Evolutionary conservation across 2,888 invertebrate genomes (phyloP).

Genomic region (Stenodema calcarata): DNA sequence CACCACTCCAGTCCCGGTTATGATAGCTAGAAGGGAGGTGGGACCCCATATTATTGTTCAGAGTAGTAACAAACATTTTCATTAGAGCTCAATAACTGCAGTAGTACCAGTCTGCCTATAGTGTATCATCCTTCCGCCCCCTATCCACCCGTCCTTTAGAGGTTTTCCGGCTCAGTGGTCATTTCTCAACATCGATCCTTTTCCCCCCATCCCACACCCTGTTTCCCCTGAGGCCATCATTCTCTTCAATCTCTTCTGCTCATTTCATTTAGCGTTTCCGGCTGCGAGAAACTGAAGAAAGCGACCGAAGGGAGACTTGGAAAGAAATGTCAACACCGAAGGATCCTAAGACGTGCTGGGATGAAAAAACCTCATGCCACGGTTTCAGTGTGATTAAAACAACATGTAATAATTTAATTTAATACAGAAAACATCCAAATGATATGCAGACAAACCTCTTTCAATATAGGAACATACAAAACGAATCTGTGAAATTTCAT

Average conservation of each 20-base stretch:
- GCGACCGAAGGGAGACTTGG: background rate
- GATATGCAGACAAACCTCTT: no score
- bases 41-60: slow-evolving; percentile 9
- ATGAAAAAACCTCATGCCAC: no score
- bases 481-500: no score
- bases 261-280: background rate
- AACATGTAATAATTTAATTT: no score
- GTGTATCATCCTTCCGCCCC: background rate
- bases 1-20: background rate
- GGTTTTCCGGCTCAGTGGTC: background rate
- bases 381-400: no score
- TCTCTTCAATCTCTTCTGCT: background rate
- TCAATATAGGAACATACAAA: no score
- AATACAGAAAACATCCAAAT: no score
- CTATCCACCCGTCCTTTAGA: background rate
- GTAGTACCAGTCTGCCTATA: background rate
- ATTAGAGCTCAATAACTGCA: slow-evolving; percentile 31
- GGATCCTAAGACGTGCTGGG: no score
- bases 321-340: background rate
- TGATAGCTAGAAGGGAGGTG: background rate
- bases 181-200: slow-evolving; percentile 2
- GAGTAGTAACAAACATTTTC: slow-evolving; percentile 30
- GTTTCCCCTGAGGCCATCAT: background rate
- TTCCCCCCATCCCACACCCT: background rate
- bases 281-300: background rate